phyloP scores from a whole-genome alignment of 2,888 invertebrate genomes.

The Lithophane leautieri region DNA sequence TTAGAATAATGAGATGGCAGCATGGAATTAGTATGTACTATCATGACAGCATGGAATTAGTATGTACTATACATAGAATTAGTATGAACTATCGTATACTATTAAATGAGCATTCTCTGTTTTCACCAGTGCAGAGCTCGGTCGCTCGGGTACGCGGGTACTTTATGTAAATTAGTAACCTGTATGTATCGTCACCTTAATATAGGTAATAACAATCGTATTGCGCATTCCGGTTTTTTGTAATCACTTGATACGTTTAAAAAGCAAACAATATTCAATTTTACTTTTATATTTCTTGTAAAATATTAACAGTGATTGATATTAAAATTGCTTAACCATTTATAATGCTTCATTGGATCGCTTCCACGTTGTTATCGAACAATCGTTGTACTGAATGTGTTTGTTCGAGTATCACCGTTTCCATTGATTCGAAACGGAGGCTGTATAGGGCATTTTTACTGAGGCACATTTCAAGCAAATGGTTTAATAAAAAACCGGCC shows the following conservation, averaged over 20 bases:
- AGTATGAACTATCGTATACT: too few species aligned
- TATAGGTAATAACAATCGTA: background rate
- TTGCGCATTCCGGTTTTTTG: background rate
- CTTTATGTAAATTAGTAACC: too few species aligned
- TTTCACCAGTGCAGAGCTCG: too few species aligned
- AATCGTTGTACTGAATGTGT: background rate
- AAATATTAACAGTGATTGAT: background rate
- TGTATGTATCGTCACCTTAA: too few species aligned
- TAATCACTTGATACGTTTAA: background rate
- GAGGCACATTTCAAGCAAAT: background rate
- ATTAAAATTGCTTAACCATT: slow-evolving; percentile 2
- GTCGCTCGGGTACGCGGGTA: too few species aligned
- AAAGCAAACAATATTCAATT: background rate
- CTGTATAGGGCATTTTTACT: background rate
- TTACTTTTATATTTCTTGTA: background rate
- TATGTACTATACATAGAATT: too few species aligned
- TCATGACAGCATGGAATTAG: too few species aligned
- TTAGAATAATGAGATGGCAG: too few species aligned
- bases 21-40: too few species aligned
- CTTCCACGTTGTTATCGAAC: slow-evolving; percentile 1
- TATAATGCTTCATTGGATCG: background rate
- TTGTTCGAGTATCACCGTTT: background rate
- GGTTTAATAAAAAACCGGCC: slow-evolving; percentile 9
- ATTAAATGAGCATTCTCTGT: too few species aligned
- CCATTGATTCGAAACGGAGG: background rate